Evolutionary conservation across 2,888 invertebrate genomes (phyloP).

Genomic region (Hirtodrosophila trivittata): DNA sequence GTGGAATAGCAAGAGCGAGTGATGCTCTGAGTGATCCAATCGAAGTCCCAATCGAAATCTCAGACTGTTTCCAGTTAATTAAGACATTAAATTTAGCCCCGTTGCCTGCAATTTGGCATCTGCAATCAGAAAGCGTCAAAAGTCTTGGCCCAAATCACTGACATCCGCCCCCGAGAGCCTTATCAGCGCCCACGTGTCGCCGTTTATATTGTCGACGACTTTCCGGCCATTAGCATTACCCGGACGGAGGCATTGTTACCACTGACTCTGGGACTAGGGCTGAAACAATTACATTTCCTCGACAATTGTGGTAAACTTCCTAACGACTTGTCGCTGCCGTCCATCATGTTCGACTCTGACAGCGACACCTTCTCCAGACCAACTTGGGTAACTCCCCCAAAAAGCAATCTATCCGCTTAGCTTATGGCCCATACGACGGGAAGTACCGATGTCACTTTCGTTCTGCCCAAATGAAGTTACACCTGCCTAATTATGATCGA

Average conservation of each 20-base stretch:
- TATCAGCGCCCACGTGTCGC: constrained; percentile 78
- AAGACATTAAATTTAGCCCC: constrained; percentile 71
- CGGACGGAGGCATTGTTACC: constrained; percentile 43
- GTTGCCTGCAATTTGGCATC: constrained; percentile 55
- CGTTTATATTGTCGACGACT: constrained; percentile 62
- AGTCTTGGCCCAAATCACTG: constrained; percentile 69
- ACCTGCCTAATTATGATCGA: constrained; percentile 49
- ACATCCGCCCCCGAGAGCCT: constrained; percentile 72
- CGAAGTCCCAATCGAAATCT: constrained; percentile 28
- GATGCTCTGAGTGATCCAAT: constrained; percentile 24
- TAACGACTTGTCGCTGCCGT: constrained; percentile 40
- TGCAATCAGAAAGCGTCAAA: constrained; percentile 46
- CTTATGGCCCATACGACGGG: constrained; percentile 53
- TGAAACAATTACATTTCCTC: constrained; percentile 57
- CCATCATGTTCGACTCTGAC: constrained; percentile 47
- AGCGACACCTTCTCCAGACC: constrained; percentile 37
- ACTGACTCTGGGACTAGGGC: constrained; percentile 12
- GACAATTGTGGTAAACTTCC: constrained; percentile 64
- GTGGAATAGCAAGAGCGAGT: constrained; percentile 4
- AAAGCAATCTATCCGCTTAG: constrained; percentile 21
- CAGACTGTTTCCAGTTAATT: constrained; percentile 62
- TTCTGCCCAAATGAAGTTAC: constrained; percentile 41
- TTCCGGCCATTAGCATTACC: constrained; percentile 71
- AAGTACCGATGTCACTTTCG: constrained; percentile 72
- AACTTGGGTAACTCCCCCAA: constrained; percentile 17